Evolutionary conservation across 2,888 invertebrate species (phyloP), one percentile per base, ranked within the genome.

Genomic region (Omphaloscelis lunosa): DNA sequence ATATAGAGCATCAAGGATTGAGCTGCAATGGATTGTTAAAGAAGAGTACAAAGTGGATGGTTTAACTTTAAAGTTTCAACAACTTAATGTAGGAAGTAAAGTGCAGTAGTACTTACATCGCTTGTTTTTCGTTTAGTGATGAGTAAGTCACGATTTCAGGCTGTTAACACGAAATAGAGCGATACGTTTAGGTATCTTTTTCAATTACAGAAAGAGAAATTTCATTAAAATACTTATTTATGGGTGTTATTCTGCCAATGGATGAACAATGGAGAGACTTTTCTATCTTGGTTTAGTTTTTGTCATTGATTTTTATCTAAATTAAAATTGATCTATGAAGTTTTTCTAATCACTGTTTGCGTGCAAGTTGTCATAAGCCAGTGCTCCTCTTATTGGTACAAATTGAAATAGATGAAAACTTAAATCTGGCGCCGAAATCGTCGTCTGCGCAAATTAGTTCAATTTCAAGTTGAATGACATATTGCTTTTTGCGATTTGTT

Each of bases 391-490:
- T 77, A 84, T 82, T 86, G 41, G 59, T 65, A 75, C 70, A 80
- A 88, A 88, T 87, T 87, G 68, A 86, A 86, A 88, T 67, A 80
- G 53, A 86, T 88, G 65, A 79, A 79, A 79, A 65, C 45, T 76
- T 63, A 66, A 86, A 80, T 77, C 75, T 84, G 79, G 56, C 56
- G 59, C 66, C 63, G 20, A 70, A 69, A 67, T 58, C 63, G 34
- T 59, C 39, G 59, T 72, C 77, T 20, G 68, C 66, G 12, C 29
- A 76, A 82, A 79, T 88, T 67, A 69, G 70, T 76, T 53, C 68
- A 72, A 77, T 76, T 63, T 39, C 1, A 59, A 77, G 83, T 70
- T 77, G 72, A 82, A 66, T 86, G 79, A 74, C 82, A 62, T 72
- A 23, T 20, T 41, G 15, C 5, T 68, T 77, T 58, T 53, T 65